Conservation (phyloP, 2,113 vertebrate species). For the Hassar affinis region DNA sequence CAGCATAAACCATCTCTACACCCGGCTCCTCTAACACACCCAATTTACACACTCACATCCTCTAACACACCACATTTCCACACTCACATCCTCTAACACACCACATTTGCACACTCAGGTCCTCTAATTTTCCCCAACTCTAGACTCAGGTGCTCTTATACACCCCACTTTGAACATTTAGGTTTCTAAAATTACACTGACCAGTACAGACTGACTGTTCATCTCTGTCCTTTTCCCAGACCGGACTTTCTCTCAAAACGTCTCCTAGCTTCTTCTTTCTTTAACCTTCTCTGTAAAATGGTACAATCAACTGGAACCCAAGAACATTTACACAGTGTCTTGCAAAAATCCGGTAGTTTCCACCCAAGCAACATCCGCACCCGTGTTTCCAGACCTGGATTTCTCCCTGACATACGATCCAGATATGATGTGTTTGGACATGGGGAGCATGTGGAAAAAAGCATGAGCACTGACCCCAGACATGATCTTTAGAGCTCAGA, state of each 20-base stretch:
- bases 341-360: slow-evolving; percentile 67
- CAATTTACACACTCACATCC: not conserved
- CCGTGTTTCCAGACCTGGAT: slow-evolving; percentile 30
- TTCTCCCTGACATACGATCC: slow-evolving; percentile 46
- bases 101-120: not conserved
- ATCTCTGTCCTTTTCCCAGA: not conserved
- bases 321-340: slow-evolving; percentile 9
- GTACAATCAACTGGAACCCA: slow-evolving; percentile 12
- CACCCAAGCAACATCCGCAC: slow-evolving; percentile 45
- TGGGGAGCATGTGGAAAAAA: slow-evolving; percentile 18
- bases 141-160: not conserved
- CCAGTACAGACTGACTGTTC: not conserved
- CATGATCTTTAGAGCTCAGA: not conserved
- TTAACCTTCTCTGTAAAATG: not conserved
- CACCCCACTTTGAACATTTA: not conserved
- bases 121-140: not conserved
- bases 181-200: not conserved
- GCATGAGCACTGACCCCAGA: slow-evolving; percentile 2
- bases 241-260: not conserved
- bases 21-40: not conserved
- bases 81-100: not conserved
- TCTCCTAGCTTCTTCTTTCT: not conserved
- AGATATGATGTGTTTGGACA: slow-evolving; percentile 34
- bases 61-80: not conserved
- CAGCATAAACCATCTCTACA: not conserved